phyloP scores from a whole-genome alignment of 2,888 invertebrate species.

The Caenorhabditis sulstoni region DNA sequence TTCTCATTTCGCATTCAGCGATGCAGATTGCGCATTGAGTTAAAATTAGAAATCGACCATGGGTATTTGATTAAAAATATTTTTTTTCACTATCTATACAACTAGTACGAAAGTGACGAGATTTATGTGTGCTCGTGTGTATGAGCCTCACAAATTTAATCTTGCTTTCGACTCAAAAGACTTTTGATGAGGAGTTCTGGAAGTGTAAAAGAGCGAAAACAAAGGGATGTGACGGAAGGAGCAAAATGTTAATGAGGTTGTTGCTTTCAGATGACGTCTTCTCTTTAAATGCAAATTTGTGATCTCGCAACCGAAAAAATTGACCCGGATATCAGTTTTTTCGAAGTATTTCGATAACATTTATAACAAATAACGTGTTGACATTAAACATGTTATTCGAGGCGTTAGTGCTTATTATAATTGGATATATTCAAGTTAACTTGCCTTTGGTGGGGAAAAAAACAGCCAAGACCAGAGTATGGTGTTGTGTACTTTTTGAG shows the following conservation, averaged over 20 bases:
- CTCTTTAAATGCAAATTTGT: constrained; percentile 17
- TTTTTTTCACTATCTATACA: constrained; percentile 3
- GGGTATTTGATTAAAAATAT: constrained; percentile 39
- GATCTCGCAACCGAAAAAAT: neutral
- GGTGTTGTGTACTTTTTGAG: too few relatives aligned
- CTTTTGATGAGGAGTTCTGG: too few relatives aligned
- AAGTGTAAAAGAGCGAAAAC: neutral
- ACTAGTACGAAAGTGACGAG: constrained; percentile 49
- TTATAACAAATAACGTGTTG: too few relatives aligned
- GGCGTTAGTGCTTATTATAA: too few relatives aligned
- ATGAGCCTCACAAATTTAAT: too few relatives aligned
- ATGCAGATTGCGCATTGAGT: constrained; percentile 39
- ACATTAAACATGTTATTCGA: too few relatives aligned
- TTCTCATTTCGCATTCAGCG: constrained; percentile 36
- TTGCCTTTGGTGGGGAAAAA: too few relatives aligned
- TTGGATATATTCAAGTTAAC: too few relatives aligned
- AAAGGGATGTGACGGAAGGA: neutral
- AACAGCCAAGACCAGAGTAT: too few relatives aligned
- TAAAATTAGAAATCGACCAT: constrained; percentile 35
- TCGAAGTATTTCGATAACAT: too few relatives aligned
- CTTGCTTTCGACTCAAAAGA: too few relatives aligned
- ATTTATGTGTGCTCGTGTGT: constrained; percentile 32
- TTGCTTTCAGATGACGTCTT: constrained; percentile 3
- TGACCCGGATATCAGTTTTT: neutral
- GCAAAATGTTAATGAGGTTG: constrained; percentile 20